phyloP scores from a whole-genome alignment of 2,113 vertebrate genomes.

The Pollimyrus isidori region DNA sequence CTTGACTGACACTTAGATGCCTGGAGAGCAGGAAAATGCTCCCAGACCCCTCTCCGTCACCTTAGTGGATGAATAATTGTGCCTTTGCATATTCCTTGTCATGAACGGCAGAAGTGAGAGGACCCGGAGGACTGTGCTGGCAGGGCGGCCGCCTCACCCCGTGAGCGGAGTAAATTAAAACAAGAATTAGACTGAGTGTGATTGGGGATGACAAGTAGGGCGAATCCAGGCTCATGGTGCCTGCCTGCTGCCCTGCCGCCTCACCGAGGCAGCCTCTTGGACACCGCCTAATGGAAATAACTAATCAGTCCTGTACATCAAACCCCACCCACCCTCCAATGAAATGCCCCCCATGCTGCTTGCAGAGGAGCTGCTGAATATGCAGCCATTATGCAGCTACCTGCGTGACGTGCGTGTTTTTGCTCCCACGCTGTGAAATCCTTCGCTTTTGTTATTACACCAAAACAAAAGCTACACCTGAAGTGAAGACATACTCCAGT shows the following conservation, averaged over 20 bases:
- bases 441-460: conserved; percentile 24
- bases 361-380: background rate
- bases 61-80: conserved; percentile 86
- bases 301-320: background rate
- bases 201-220: conserved; percentile 87
- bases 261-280: conserved; percentile 59
- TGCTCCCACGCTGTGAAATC: conserved; percentile 28
- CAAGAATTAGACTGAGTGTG: conserved; percentile 79
- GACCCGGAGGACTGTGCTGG: conserved; percentile 79
- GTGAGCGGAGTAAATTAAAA: conserved; percentile 92
- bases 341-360: conserved; percentile 36
- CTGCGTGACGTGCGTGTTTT: conserved; percentile 32
- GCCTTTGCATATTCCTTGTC: conserved; percentile 93
- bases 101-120: conserved; percentile 83
- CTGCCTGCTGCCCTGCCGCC: conserved; percentile 78
- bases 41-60: conserved; percentile 80
- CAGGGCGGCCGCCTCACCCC: conserved; percentile 63
- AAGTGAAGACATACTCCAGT: background rate
- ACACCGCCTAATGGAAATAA: conserved; percentile 49
- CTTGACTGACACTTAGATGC: conserved; percentile 70
- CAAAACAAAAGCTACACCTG: conserved; percentile 15
- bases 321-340: conserved; percentile 43
- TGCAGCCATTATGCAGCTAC: background rate
- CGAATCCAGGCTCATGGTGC: conserved; percentile 62
- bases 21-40: conserved; percentile 67